Conservation (phyloP, 2,113 vertebrate species). For the Indicator indicator region DNA sequence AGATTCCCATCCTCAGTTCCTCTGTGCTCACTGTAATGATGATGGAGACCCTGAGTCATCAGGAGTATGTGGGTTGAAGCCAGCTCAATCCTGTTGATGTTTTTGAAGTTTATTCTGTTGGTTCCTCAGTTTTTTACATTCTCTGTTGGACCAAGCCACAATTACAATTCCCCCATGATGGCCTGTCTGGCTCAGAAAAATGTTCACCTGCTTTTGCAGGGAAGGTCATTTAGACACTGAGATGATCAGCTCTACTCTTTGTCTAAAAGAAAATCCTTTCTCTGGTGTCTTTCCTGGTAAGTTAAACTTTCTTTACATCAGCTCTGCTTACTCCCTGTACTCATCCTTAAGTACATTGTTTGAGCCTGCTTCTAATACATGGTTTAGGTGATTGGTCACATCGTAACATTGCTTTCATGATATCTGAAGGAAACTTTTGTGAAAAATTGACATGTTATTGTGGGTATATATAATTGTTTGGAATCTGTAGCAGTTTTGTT, state of each 20-base stretch:
- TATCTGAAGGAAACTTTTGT: not conserved
- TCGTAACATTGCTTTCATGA: not conserved
- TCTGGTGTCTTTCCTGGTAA: not conserved
- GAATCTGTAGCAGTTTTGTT: not conserved
- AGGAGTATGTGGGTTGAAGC: not conserved
- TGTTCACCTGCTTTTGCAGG: not conserved
- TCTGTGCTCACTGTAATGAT: fast-evolving
- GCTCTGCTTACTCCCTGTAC: not conserved
- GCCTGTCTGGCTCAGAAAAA: not conserved
- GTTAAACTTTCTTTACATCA: not conserved
- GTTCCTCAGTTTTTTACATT: not conserved
- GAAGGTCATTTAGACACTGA: not conserved
- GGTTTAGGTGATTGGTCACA: not conserved
- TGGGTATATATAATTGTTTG: not conserved
- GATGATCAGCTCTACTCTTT: not conserved
- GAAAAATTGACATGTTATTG: not conserved
- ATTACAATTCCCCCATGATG: not conserved
- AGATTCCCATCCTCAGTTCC: not conserved
- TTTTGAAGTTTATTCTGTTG: not conserved
- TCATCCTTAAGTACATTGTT: not conserved
- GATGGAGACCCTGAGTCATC: fast-evolving
- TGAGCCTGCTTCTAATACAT: not conserved
- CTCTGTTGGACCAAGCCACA: not conserved
- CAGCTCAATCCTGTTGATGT: not conserved
- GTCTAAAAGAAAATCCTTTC: not conserved